These are phyloP conservation scores for Salarias fasciatus DNA, from an alignment of 2,797 vertebrate genomes.

Conservation along the genomic window DNA sequence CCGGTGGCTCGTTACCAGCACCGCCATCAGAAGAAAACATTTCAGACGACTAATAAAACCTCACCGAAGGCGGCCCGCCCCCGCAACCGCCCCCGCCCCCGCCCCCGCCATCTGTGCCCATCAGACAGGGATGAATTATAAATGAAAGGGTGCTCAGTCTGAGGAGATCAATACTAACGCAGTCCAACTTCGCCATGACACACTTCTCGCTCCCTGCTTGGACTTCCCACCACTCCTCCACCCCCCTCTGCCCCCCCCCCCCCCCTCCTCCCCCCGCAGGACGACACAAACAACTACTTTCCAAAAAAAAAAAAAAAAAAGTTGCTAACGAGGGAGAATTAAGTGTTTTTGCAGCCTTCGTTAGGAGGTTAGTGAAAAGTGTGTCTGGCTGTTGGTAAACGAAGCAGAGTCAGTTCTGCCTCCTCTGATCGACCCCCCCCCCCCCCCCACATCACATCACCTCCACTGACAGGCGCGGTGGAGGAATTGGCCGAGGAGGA, in stretches of 20 bases:
- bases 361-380: conserved; percentile 43
- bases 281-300: conserved; percentile 5
- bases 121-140: conserved; percentile 78
- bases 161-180: conserved; percentile 81
- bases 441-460: conserved; percentile 62
- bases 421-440: conserved; percentile 57
- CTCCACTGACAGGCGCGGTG: conserved; percentile 73
- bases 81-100: conserved; percentile 29
- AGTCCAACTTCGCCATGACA: conserved; percentile 69
- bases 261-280: conserved; percentile 20
- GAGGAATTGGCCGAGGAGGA: conserved; percentile 71
- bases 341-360: conserved; percentile 30
- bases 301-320: conserved; percentile 22
- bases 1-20: conserved; percentile 43
- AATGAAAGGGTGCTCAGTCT: conserved; percentile 77
- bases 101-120: conserved; percentile 44
- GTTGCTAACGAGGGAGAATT: conserved; percentile 38
- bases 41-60: conserved; percentile 60
- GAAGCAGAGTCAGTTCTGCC: conserved; percentile 38
- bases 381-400: conserved; percentile 25
- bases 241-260: conserved; percentile 30
- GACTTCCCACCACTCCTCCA: conserved; percentile 18
- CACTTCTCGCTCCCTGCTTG: conserved; percentile 34
- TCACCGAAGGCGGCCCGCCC: conserved; percentile 41
- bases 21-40: conserved; percentile 36